Evolutionary conservation across 2,113 vertebrate species (phyloP).

Genomic region (Chaetodon auriga): DNA sequence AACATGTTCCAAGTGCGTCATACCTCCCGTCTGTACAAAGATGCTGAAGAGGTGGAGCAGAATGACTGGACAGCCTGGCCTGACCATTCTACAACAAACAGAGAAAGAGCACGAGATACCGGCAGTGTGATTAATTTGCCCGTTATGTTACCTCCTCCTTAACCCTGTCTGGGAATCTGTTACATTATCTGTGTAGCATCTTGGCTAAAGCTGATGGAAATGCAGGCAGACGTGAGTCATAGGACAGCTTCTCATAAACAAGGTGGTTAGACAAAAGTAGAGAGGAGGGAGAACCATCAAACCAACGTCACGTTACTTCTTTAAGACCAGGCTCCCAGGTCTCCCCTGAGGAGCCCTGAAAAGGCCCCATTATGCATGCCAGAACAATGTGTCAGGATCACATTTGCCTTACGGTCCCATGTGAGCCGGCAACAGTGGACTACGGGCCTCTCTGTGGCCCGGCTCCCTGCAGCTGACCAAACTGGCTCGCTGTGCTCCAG

Average conservation of each 20-base stretch:
- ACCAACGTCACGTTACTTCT: constrained; percentile 74
- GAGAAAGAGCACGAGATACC: not conserved
- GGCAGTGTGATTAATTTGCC: not conserved
- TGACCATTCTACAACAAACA: constrained; percentile 81
- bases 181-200: constrained; percentile 39
- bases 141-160: not conserved
- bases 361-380: constrained; percentile 83
- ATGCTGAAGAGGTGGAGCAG: constrained; percentile 82
- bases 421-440: constrained; percentile 73
- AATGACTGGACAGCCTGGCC: constrained; percentile 80
- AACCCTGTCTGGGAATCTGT: not conserved
- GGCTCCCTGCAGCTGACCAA: constrained; percentile 57
- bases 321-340: constrained; percentile 87
- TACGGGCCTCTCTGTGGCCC: constrained; percentile 68
- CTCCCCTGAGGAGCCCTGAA: constrained; percentile 84
- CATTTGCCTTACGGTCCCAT: constrained; percentile 82
- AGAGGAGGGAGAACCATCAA: constrained; percentile 62
- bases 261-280: constrained; percentile 48
- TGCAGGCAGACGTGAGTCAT: constrained; percentile 59
- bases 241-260: constrained; percentile 57
- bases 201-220: constrained; percentile 36
- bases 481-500: constrained; percentile 56
- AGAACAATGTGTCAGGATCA: constrained; percentile 86
- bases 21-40: constrained; percentile 78
- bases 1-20: not conserved